Base-by-base conservation (phyloP, 2,797 vertebrate species). In the Falco novaeseelandiae region DNA sequence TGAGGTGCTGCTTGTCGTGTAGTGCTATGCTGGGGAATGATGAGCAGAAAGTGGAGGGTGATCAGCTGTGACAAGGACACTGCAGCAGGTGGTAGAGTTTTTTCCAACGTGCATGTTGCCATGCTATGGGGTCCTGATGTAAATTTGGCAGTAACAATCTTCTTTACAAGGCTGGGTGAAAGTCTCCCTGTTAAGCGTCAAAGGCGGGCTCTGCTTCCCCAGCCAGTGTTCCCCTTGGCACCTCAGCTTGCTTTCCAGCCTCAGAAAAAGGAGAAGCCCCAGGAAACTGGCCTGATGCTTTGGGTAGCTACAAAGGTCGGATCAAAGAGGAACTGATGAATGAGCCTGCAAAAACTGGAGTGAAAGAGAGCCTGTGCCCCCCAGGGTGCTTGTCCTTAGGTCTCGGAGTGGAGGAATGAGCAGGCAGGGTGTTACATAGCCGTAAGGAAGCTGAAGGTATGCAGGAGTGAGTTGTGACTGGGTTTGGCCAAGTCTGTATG, bases 81-180 rank as follows among this genome's bases (percentile, higher is more conserved):
- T 0, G 1, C 20, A 93, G 44, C 57, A 83, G 38, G 54, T 61
- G 40, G 32, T 44, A 83, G 36, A 62, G 8, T 1, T 49, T 8
- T 61, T 58, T 70, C 10, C 6, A 8, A 40, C 2, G 3, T 9
- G 7, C 0, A 0, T 55, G 12, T 52, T 91, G 61, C 78, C 22
- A 14, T 63, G 5, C 32, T 32, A 3, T 0, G 3, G 8, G 4
- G 32, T 55, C 32, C 54, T 91, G 63, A 62, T 82, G 22, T 70
- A 51, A 77, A 52, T 85, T 46, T 62, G n/a, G 30, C 44, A 63
- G 49, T 36, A 74, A 44, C 58, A 3, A 3, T 3, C 9, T 87
- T 21, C 54, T 80, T 69, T 83, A 40, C 25, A 70, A 52, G 12
- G 19, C 48, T 70, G n/a, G 11, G 21, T 91, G 63, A 77, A 76